phyloP scores from a whole-genome alignment of 2,797 vertebrate species.

The Chelon auratus region DNA sequence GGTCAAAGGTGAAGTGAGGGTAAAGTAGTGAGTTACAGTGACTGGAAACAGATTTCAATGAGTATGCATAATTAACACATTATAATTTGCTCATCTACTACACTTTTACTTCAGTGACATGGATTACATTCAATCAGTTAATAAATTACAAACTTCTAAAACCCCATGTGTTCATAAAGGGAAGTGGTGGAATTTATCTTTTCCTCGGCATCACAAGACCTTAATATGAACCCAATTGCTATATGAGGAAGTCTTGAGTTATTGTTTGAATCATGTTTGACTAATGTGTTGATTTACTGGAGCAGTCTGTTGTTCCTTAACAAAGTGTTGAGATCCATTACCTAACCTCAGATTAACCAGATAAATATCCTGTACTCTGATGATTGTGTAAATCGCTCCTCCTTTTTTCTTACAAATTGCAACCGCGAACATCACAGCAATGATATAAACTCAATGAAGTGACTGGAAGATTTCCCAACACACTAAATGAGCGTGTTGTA shows the following conservation, averaged over 20 bases:
- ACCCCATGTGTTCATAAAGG: conserved; percentile 19
- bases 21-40: neutral
- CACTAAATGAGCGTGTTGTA: neutral
- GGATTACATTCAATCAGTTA: conserved; percentile 12
- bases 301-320: no score
- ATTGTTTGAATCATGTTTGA: conserved; percentile 7
- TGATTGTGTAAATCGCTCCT: conserved; percentile 8
- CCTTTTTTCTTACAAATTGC: neutral
- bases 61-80: neutral
- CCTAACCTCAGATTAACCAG: neutral
- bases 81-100: neutral
- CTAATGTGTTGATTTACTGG: conserved; percentile 25
- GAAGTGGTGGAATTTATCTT: conserved; percentile 4
- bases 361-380: neutral
- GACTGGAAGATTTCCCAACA: conserved; percentile 36
- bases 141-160: conserved; percentile 9
- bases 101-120: conserved; percentile 13
- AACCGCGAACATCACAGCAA: conserved; percentile 1
- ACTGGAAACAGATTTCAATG: neutral
- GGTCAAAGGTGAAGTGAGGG: conserved; percentile 53
- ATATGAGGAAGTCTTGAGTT: conserved; percentile 35
- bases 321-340: no score
- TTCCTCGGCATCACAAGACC: neutral
- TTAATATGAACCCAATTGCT: conserved; percentile 5
- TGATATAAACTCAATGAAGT: conserved; percentile 10